Base-by-base conservation (phyloP, 2,888 invertebrate species). In the Spodoptera littoralis region DNA sequence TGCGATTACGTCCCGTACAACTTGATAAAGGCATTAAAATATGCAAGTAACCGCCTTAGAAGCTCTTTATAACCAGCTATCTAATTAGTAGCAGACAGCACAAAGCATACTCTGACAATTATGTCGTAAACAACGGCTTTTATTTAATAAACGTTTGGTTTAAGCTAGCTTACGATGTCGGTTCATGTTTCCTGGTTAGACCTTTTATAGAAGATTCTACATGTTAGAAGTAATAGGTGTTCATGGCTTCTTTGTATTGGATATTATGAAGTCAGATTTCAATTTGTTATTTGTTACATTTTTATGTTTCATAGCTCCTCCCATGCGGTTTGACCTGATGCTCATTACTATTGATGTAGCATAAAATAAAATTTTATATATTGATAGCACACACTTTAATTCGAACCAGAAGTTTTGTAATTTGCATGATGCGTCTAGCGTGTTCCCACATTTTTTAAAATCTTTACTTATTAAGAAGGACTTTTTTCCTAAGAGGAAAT, bases 11-110 rank as follows among this genome's bases (percentile, higher is more conserved):
- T 63, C 79, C 62, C 70, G 79, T 79, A 80, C 81, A 79, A 84
- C 82, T 86, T 84, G 88, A 90, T 90, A 88, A 89, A 88, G 86
- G 85, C 85, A 90, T 88, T 92, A 88, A 91, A 90, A 89, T 90
- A 88, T 89, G 87, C 88, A 88, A 90, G 87, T 84, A 82, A 90
- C 83, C 71, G 83, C 73, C 79, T 72, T 58, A 64, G 62, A 61
- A 73, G 72, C 72, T 70, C 71, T 77, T 72, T 65, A 79, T 74
- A 78, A 70, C 62, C 71, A 52, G 53, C 53, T 54, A 58, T 66
- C 77, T 82, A 84, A 84, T 84, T 83, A 82, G 74, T 63, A 70
- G 50, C 52, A 68, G 60, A 36, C 66, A 58, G 67, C 61, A 71
- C 60, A 79, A 79, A 72, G 70, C 50, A 61, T 47, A 65, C 59